Evolutionary conservation across 1,140 invertebrate species (phyloP), one percentile per base, ranked within the genome.

Genomic region (Calephelis nemesis): DNA sequence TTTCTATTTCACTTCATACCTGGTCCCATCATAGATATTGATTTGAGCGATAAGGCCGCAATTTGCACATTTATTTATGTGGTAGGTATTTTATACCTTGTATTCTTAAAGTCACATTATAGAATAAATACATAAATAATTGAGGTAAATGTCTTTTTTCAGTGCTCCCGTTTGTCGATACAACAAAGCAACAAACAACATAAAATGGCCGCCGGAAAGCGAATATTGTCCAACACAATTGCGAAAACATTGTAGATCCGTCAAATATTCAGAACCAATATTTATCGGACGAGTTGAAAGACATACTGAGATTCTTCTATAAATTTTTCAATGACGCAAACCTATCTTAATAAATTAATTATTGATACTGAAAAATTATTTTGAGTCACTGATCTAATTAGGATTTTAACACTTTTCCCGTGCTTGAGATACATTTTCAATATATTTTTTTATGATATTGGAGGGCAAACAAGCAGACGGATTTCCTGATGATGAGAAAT

Each of bases 121-220:
- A 3, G 30, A 30, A 30, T 30, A 30, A 30, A 30, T 30, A 30
- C 15, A 30, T 30, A 30, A 30, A 30, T 30, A 30, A 30, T 30
- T 30, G 30, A 30, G 30, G 30, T 30, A 30, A 30, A 30, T 30
- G 30, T 30, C 1, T 42, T n/a, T 40, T 58, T 60, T 40, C 39
- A 60, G 58, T 39, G 58, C 58, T 60, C 58, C 58, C 6, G 58
- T 60, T n/a, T 60, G 58, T 60, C 5, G 5, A 19, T 15, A 7
- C 12, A n/a, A 12, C 11, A 40, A 60, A 60, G 3, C n/a, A 12
- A 60, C 19, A 8, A 42, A 60, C 7, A 40, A 60, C 7, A 60
- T 42, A 42, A 7, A 8, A 42, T 60, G 58, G 58, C 54, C 54
- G 12, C 54, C 9, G 10, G 54, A 39, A 58, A 40, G 39, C n/a